phyloP scores from a whole-genome alignment of 2,797 vertebrate species.

The Urosaurus nigricauda region DNA sequence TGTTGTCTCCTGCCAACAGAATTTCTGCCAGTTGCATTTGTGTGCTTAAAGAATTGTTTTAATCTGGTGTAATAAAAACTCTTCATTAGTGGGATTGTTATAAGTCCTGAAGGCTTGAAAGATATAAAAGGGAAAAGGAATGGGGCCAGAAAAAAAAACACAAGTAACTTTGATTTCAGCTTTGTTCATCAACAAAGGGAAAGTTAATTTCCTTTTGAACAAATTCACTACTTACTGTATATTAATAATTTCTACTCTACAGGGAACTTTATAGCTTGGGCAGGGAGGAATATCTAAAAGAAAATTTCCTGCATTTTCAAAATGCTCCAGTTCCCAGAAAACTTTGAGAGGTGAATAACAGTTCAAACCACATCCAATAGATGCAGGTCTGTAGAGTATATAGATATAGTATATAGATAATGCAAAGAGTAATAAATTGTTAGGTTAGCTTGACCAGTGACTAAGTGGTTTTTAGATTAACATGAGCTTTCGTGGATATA shows the following conservation, averaged over 20 bases:
- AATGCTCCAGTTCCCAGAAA: not conserved
- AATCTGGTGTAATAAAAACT: not conserved
- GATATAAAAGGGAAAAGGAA: not conserved
- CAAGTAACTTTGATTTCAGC: slow-evolving; percentile 3
- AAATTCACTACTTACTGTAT: not conserved
- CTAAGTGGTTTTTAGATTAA: too few relatives aligned
- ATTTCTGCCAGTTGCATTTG: not conserved
- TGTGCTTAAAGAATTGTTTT: not conserved
- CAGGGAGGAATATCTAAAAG: not conserved
- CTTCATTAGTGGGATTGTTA: not conserved
- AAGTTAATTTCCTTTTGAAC: not conserved
- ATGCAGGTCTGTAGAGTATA: not conserved
- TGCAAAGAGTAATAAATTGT: not conserved
- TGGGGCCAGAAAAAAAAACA: slow-evolving; percentile 1
- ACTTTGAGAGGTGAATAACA: not conserved
- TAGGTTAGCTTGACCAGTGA: not conserved
- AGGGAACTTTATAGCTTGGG: not conserved
- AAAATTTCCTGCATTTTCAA: not conserved
- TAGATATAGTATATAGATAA: not conserved
- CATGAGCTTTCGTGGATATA: too few relatives aligned
- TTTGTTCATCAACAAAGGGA: not conserved
- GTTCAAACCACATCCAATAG: not conserved
- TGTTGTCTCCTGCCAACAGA: not conserved
- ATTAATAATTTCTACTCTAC: not conserved
- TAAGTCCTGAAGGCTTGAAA: not conserved